Evolutionary conservation across 2,113 vertebrate genomes (phyloP), one percentile per base, ranked within the genome.

Genomic region (Danionella cerebrum): DNA sequence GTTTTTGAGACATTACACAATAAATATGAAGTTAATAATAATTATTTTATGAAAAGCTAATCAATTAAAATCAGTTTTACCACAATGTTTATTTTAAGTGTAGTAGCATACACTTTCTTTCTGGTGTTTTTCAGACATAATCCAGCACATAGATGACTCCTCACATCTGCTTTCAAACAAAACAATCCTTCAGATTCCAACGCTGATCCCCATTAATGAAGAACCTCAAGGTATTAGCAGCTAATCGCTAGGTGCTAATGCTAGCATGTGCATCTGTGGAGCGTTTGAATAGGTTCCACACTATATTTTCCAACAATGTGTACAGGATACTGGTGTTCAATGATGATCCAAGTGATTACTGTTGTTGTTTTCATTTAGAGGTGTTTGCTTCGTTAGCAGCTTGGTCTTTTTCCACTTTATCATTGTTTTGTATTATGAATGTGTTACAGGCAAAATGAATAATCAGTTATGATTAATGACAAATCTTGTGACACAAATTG

Each of bases 371-470:
- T n/a, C n/a, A n/a, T n/a, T n/a, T n/a, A n/a, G n/a, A 33, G 9
- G 29, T 33, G 7, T 33, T 1, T 1, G 29, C 18, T 33, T 31
- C 25, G 25, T 18, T 52, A 52, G 47, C 47, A 51, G 14, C 16
- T 3, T 53, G 33, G 50, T 27, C 50, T 53, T 31, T 53, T n/a
- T 19, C 33, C 33, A 14, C 18, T 53, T 16, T 11, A 19, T 11
- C 2, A 35, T 25, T 4, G 48, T 21, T n/a, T 69, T 33, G 57
- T 41, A 6, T 19, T 35, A 9, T 44, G 6, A 22, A 29, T 44
- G n/a, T 48, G 59, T 48, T 36, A 14, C 59, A 35, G 27, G 59
- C n/a, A 18, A 63, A 63, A 63, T 63, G 59, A 48, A 48, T 21
- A 18, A 22, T 63, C 29, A 22, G 47, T 48, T 24, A 63, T 1